These are phyloP conservation scores for Pedionomus torquatus DNA, from an alignment of 2,113 vertebrate genomes.

Conservation along the genomic window DNA sequence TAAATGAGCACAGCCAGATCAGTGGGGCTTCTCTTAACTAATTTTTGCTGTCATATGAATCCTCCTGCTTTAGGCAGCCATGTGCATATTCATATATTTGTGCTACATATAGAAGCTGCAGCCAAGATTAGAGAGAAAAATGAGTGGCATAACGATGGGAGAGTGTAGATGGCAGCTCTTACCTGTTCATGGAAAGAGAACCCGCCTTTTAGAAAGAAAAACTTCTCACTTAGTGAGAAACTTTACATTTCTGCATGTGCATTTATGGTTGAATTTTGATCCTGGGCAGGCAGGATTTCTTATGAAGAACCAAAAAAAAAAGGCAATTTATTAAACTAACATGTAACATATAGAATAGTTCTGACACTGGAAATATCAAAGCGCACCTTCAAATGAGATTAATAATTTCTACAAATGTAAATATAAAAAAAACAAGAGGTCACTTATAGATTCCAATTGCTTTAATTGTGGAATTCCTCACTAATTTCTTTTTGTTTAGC, in stretches of 20 bases:
- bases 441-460: neutral
- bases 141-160: neutral
- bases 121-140: neutral
- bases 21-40: neutral
- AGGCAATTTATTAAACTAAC: neutral
- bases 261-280: neutral
- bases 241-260: neutral
- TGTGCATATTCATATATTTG: neutral
- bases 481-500: neutral
- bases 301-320: neutral
- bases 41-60: neutral
- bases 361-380: neutral
- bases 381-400: neutral
- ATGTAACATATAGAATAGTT: neutral
- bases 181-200: neutral
- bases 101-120: neutral
- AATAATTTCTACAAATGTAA: neutral
- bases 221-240: neutral
- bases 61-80: neutral
- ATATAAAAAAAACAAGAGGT: neutral
- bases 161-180: neutral
- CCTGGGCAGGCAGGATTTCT: neutral
- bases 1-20: neutral
- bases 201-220: neutral
- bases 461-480: neutral